Base-by-base conservation (phyloP, 2,888 invertebrate species). In the Drosophila kambysellisi region DNA sequence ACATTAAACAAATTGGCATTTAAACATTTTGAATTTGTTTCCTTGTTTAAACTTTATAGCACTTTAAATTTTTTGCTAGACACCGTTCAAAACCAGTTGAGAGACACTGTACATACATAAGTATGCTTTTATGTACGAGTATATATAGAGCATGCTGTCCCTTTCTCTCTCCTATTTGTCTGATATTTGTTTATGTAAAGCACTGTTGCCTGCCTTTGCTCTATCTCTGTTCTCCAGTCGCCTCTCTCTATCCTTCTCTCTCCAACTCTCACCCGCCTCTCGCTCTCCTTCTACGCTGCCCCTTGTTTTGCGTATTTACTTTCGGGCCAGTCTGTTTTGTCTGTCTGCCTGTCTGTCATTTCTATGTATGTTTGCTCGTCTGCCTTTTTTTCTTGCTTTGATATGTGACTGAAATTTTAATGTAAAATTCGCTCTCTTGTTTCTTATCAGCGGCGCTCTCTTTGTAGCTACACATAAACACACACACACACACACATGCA, bases 381-480 rank as follows among this genome's bases (percentile, higher is more conserved):
- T 82, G 63, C 56, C 30, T 66, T 74, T 68, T 64, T 79, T 77
- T 77, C 82, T 82, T 72, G 74, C 64, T 84, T 87, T 76, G 79
- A 78, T 69, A 87, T 87, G 86, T 89, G 86, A 85, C 88, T 89
- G 81, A 89, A 87, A 87, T 87, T 74, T 87, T 78, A 89, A 87
- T 89, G 86, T 79, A 63, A 81, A 81, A 66, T 61, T 43, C 61
- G 29, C 53, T 56, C 56, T 62, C 69, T 65, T 52, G 9, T 51
- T 68, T 15, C 66, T 64, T 76, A 67, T 58, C 58, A 58, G 56
- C 62, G 37, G 62, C 69, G 69, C 74, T 79, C 80, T 83, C 74
- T 69, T 73, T 79, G 66, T 60, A 43, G 48, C 32, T 54, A 48
- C 46, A 29, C 51, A 33, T 17, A 61, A 39, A 33, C 39, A 58